Evolutionary conservation across 2,888 invertebrate species (phyloP), one percentile per base, ranked within the genome.

Genomic region (Heliconius sara): DNA sequence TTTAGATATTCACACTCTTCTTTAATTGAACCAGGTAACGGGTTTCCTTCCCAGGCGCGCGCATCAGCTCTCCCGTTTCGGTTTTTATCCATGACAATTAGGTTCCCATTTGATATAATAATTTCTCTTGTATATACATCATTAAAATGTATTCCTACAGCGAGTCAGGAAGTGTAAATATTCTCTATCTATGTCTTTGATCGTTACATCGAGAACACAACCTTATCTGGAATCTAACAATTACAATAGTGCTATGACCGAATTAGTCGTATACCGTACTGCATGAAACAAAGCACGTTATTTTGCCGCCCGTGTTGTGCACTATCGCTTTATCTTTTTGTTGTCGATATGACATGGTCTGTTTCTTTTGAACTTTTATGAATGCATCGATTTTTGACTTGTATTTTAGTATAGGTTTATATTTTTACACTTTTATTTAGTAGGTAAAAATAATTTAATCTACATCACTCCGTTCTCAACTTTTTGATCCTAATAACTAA

Each of bases 1-100:
- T 88, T 88, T 90, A 73, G 89, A 87, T 84, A 90, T 90, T 91
- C 89, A 90, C 91, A 92, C 90, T 91, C 91, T 91, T 92, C 91
- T 88, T 91, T 90, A 91, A 91, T 89, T 85, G 85, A 75, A 67
- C 66, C 88, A 87, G 85, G 84, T 91, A 92, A 92, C 92, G 91
- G 92, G 85, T 89, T 84, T 84, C 84, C 80, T 82, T 79, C 78
- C 78, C 74, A 79, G 73, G 73, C 72, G 43, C 25, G 52, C 13
- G 80, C 73, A 80, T 82, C 77, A 79, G 47, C 71, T n/a, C 75
- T 71, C 65, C 72, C 79, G 79, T 79, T 78, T 77, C 79, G 79
- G 72, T 81, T 81, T 63, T 79, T 79, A 81, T 77, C 34, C 30
- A 70, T 25, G 66, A 78, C 72, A 78, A 79, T 79, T 77, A 77